Base-by-base conservation (phyloP, 92 coral and sea anemone genomes). In the Zoanthus sansibaricus region DNA sequence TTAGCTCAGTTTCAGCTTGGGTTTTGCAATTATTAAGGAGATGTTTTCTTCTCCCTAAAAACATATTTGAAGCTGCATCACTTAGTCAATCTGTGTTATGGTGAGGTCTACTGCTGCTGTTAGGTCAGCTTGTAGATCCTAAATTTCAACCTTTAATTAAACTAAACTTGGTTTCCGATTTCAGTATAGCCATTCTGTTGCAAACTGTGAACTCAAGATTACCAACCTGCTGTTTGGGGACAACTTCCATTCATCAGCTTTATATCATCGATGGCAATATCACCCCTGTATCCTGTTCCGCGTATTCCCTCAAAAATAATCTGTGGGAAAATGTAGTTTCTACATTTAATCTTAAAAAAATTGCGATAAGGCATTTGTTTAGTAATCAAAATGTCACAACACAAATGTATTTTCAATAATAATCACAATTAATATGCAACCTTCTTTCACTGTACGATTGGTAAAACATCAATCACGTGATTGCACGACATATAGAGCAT, bases 201-300 rank as follows among this genome's bases (percentile, higher is more conserved):
- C 25, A 61, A 5, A 16, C 5, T 17, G 5, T 4, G 17, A 61
- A 18, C 4, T 61, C 7, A 15, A 61, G 2, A 71, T 51, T 46
- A 71, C 83, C 9, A 14, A 94, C 94, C 90, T 71, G 76, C 31
- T 14, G 82, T 76, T 49, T 79, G 79, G 9, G 82, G 9, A 75
- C 99, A 96, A 4, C 83, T 48, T 17, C 95, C 98, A 87, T 85
- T 54, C 9, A 15, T 75, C 82, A 96, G 76, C 48, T 90, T 80
- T n/a, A 96, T 68, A 62, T 96, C 99, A 86, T 96, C 99, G 58
- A 96, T 88, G 46, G 98, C 92, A 72, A 96, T 96, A 66, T 93
- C 91, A 1, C 98, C 99, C 44, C 68, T 87, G 72, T 61, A 93
- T 14, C 90, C 49, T 1, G 45, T 2, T 37, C 91, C 96, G 48